Evolutionary conservation across 2,888 invertebrate species (phyloP), one percentile per base, ranked within the genome.

Genomic region (Seira musarum): DNA sequence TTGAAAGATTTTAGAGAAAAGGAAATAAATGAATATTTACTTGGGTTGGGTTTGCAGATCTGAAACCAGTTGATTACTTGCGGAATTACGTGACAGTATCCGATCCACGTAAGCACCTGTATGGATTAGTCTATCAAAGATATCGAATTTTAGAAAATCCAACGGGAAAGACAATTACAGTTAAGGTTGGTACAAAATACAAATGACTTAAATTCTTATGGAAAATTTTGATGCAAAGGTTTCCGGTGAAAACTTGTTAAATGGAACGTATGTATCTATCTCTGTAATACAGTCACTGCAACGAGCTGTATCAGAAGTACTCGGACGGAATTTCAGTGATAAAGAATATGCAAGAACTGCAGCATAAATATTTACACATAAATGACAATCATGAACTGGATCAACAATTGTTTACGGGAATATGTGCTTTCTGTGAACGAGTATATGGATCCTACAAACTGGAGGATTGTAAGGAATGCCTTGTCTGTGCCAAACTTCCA

Each of bases 351-450:
- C 2, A 0, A 1, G 53, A 83, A 35, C 66, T 86, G 21, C 24
- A 67, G 53, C 40, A 53, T 15, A 17, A 67, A 10, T 83, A 78
- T 24, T 78, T 85, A 15, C 63, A 60, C 5, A 49, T 83, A 17
- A 88, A 89, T 0, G 89, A 89, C 0, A 30, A 68, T n/a, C 87
- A 93, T 63, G 92, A 93, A 87, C 10, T 81, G 15, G 75, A 78
- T 49, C 70, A 81, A 61, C 35, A 24, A 60, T 21, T 76, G 35
- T 95, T 94, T 88, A 91, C 94, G 22, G 95, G 95, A 0, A 89
- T 96, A 49, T 93, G 94, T 84, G 94, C 95, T 0, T 90, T 94
- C 72, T 93, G 93, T 83, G 96, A 96, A 88, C 90, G 96, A 70
- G 89, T 93, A 19, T 86, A 79, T 69, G 84, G 82, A 10, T 73